phyloP scores from a whole-genome alignment of 1,140 invertebrate species.

The Hypsibius dujardini region DNA sequence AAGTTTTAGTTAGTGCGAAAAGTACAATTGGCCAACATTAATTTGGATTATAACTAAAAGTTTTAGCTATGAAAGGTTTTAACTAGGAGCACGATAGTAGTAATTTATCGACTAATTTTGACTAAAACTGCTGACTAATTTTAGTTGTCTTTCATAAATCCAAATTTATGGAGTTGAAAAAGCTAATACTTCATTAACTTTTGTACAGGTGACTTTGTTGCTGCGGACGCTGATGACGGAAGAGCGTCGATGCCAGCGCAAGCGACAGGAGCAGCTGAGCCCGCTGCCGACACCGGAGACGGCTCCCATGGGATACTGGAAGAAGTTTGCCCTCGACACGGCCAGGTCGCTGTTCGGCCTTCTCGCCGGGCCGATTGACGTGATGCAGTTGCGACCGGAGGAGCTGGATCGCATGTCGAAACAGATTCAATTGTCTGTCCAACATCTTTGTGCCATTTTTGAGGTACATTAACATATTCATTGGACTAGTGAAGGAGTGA shows the following conservation, averaged over 20 bases:
- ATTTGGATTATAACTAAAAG: no score
- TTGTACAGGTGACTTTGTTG: background rate
- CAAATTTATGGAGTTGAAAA: no score
- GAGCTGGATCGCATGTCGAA: constrained; percentile 5
- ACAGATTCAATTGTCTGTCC: background rate
- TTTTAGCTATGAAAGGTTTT: no score
- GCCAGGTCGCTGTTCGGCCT: background rate
- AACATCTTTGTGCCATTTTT: background rate
- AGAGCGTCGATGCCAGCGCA: background rate
- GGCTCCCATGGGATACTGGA: background rate
- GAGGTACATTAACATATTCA: background rate
- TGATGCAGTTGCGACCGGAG: background rate
- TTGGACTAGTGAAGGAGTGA: background rate
- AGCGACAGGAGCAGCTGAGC: background rate
- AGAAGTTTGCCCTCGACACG: background rate
- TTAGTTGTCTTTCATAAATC: no score
- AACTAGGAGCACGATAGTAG: no score
- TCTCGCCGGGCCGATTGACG: background rate
- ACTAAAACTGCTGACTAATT: no score
- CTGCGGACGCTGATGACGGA: background rate
- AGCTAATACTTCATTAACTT: background rate
- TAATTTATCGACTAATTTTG: no score
- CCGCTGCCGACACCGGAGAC: no score
- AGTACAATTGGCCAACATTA: no score
- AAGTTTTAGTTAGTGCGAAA: no score